phyloP scores from a whole-genome alignment of 1,140 invertebrate genomes.

The Ridgeia piscesae region DNA sequence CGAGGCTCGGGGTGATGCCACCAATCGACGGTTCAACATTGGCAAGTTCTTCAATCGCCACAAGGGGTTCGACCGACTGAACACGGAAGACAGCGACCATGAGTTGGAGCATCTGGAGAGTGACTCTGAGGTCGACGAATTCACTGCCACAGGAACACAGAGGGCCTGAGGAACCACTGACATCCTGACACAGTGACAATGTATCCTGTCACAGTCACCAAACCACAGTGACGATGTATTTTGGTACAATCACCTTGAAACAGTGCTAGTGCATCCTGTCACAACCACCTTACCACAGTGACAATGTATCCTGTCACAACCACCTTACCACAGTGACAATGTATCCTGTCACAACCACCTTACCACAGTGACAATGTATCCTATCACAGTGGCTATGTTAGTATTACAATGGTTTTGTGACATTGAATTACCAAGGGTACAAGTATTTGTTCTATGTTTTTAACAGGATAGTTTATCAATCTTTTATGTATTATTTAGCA shows the following conservation, averaged over 20 bases:
- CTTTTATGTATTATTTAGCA: neutral
- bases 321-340: neutral
- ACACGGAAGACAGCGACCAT: constrained; percentile 40
- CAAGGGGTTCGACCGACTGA: constrained; percentile 41
- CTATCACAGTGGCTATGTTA: neutral
- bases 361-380: neutral
- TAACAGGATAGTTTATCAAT: neutral
- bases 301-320: neutral
- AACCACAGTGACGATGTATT: neutral
- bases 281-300: neutral
- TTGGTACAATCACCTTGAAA: neutral
- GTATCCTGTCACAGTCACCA: neutral
- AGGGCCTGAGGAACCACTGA: neutral
- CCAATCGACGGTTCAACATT: constrained; percentile 34
- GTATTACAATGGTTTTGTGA: neutral
- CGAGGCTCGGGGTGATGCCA: neutral
- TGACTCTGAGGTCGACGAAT: constrained; percentile 45
- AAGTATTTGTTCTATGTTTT: constrained; percentile 10
- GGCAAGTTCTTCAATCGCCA: constrained; percentile 38
- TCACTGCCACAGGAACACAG: constrained; percentile 22
- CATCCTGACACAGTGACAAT: neutral
- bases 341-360: neutral
- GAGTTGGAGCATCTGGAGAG: constrained; percentile 33
- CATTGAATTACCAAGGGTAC: constrained; percentile 16
- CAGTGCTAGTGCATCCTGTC: neutral